phyloP scores from a whole-genome alignment of 2,888 invertebrate genomes.

The Dermolepida albohirtum region DNA sequence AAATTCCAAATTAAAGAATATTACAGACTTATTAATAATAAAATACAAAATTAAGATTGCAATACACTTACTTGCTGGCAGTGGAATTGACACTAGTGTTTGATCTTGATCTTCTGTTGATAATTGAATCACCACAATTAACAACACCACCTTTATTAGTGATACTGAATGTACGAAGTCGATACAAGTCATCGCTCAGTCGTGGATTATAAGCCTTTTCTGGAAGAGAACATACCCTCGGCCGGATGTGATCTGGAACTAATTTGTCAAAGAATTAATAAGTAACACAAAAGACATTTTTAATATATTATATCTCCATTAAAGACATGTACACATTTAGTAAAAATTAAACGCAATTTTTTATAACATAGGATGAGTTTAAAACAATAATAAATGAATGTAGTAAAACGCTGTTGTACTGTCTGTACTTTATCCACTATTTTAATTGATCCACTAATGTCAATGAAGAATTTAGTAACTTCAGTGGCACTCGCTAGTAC shows the following conservation, averaged over 20 bases:
- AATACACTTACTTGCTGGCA: conserved; percentile 76
- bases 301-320: too few relatives aligned
- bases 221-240: conserved; percentile 85
- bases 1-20: not conserved
- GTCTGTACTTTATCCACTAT: too few relatives aligned
- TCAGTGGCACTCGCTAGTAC: too few relatives aligned
- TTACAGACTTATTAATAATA: not conserved
- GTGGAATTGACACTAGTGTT: conserved; percentile 91
- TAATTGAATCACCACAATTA: conserved; percentile 91
- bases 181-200: conserved; percentile 85
- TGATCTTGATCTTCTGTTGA: conserved; percentile 84
- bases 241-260: conserved; percentile 88
- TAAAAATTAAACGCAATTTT: too few relatives aligned
- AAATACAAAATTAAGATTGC: not conserved
- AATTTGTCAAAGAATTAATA: conserved; percentile 43
- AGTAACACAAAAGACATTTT: too few relatives aligned
- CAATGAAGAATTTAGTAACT: too few relatives aligned
- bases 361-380: too few relatives aligned
- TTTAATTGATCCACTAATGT: too few relatives aligned
- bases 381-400: too few relatives aligned
- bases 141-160: conserved; percentile 89
- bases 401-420: too few relatives aligned
- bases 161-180: conserved; percentile 87
- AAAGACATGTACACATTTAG: too few relatives aligned
- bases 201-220: conserved; percentile 90